Conservation (phyloP, 2,797 vertebrate genomes). For the Acanthornis magna region DNA sequence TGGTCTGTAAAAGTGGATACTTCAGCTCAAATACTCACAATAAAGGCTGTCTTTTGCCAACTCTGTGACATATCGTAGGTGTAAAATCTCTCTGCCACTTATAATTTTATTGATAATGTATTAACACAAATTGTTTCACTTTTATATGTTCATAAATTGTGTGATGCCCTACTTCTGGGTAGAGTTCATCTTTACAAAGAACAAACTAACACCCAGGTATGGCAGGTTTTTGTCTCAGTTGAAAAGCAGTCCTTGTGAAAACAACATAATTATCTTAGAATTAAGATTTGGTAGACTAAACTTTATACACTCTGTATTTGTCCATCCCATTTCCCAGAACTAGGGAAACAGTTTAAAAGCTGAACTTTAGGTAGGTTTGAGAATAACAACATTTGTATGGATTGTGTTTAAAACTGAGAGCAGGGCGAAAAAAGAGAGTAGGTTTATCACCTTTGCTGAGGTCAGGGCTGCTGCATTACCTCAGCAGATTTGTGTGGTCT, state of each 20-base stretch:
- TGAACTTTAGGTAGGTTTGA: neutral
- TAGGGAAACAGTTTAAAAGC: neutral
- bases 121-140: neutral
- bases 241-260: neutral
- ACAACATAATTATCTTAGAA: neutral
- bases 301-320: neutral
- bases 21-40: neutral
- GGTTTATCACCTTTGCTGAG: neutral
- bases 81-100: neutral
- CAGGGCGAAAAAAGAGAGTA: neutral
- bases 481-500: neutral
- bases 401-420: neutral
- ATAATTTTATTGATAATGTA: neutral
- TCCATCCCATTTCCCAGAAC: neutral
- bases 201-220: neutral
- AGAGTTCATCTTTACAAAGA: neutral
- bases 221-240: neutral
- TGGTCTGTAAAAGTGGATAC: neutral
- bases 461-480: neutral
- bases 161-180: neutral
- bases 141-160: neutral
- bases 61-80: neutral
- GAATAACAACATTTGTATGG: fast-evolving
- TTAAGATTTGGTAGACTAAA: neutral
- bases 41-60: neutral